Evolutionary conservation across 2,888 invertebrate species (phyloP).

Genomic region (Stratiomys singularior): DNA sequence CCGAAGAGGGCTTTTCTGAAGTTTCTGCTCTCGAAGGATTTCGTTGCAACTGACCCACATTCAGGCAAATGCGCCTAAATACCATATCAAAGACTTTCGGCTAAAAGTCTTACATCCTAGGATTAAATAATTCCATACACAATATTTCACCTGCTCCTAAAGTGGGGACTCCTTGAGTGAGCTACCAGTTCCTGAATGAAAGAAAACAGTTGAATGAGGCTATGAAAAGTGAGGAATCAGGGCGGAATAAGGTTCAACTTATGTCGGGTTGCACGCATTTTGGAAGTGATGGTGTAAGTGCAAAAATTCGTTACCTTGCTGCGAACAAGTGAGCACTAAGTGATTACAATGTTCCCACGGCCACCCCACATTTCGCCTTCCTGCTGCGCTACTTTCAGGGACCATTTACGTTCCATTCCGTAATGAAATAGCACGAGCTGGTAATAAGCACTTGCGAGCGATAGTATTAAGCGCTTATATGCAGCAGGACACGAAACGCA

Average conservation of each 20-base stretch:
- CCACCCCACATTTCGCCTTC: background rate
- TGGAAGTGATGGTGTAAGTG: background rate
- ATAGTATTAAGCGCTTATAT: conserved; percentile 28
- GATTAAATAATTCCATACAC: too few species aligned
- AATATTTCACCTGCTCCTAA: too few species aligned
- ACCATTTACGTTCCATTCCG: conserved; percentile 23
- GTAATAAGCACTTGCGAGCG: conserved; percentile 37
- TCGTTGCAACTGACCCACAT: too few species aligned
- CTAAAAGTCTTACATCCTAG: too few species aligned
- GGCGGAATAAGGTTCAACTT: conserved; percentile 21
- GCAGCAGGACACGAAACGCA: background rate
- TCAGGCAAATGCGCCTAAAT: too few species aligned
- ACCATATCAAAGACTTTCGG: too few species aligned
- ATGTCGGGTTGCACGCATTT: background rate
- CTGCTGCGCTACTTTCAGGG: background rate
- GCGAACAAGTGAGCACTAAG: background rate
- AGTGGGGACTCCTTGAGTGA: background rate
- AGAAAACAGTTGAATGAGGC: background rate
- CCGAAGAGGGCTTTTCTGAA: too few species aligned
- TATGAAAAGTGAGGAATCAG: conserved; percentile 26
- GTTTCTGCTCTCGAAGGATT: too few species aligned
- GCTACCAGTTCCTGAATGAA: background rate
- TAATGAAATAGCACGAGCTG: conserved; percentile 6
- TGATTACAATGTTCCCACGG: background rate
- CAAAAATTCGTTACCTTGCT: background rate